These are phyloP conservation scores for Oxyruncus cristatus DNA, from an alignment of 2,113 vertebrate genomes.

Conservation along the genomic window DNA sequence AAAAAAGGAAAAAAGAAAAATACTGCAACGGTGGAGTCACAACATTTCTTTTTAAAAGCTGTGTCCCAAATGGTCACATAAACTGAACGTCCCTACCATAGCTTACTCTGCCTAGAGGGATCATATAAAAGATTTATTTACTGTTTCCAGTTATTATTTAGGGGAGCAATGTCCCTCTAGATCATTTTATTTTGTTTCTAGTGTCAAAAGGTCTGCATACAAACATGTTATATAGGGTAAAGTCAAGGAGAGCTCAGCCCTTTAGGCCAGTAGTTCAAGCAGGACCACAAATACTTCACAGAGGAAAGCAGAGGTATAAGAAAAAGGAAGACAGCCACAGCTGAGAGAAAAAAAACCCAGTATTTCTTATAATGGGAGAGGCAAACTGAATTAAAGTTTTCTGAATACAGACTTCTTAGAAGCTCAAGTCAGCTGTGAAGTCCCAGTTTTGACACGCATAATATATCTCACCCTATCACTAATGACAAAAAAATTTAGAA, in stretches of 20 bases:
- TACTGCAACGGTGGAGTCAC: neutral
- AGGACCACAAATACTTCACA: neutral
- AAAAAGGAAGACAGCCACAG: neutral
- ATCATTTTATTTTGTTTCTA: neutral
- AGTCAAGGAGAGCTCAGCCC: neutral
- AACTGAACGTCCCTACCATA: neutral
- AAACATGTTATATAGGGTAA: neutral
- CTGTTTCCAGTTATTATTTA: neutral
- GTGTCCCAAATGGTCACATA: neutral
- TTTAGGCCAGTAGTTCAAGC: neutral
- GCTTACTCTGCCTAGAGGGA: neutral
- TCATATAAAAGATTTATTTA: neutral
- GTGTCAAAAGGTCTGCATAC: neutral
- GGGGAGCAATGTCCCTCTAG: neutral
- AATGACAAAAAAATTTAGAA: neutral
- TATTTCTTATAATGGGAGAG: neutral
- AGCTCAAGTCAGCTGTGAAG: neutral
- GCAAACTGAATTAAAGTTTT: neutral
- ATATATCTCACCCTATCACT: neutral
- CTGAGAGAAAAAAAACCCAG: rapidly evolving
- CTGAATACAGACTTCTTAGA: neutral
- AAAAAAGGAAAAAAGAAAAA: neutral
- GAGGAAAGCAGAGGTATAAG: neutral
- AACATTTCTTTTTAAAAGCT: neutral
- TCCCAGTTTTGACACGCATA: neutral